These are phyloP conservation scores for Drosophila erecta DNA, from an alignment of 1,140 invertebrate species.

Conservation along the genomic window DNA sequence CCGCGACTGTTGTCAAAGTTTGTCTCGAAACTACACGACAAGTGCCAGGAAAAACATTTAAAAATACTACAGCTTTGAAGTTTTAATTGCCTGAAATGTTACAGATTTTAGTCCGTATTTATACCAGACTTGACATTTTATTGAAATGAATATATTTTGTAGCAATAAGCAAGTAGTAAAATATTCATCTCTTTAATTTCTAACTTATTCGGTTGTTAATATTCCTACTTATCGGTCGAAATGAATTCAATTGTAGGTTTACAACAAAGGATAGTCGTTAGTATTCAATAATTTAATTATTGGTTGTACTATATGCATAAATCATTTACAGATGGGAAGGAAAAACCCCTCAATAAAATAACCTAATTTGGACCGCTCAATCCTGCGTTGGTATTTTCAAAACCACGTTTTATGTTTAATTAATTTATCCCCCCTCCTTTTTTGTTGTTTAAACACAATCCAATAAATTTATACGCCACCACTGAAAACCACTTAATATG, in stretches of 20 bases:
- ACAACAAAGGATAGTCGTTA: not conserved
- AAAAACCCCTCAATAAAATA: not conserved
- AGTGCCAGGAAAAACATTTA: conserved; percentile 4
- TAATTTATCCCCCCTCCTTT: not conserved
- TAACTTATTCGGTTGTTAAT: not conserved
- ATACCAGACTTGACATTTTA: not conserved
- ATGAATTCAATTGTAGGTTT: not conserved
- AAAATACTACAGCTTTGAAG: conserved; percentile 10
- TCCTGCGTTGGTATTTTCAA: not conserved
- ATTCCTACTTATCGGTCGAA: not conserved
- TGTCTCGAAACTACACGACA: conserved; percentile 8
- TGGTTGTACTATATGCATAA: no score
- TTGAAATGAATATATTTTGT: not conserved
- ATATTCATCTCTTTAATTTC: not conserved
- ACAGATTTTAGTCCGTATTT: not conserved
- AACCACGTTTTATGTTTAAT: conserved; percentile 15
- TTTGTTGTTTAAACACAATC: not conserved
- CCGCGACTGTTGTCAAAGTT: conserved; percentile 19
- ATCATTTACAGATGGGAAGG: no score
- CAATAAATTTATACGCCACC: conserved; percentile 3
- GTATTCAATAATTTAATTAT: no score
- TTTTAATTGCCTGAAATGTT: conserved; percentile 11
- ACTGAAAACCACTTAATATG: conserved; percentile 20
- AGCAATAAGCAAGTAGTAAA: not conserved
- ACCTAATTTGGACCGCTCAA: not conserved